Base-by-base conservation (phyloP, 2,113 vertebrate species). In the Neolamprologus cancellatus region DNA sequence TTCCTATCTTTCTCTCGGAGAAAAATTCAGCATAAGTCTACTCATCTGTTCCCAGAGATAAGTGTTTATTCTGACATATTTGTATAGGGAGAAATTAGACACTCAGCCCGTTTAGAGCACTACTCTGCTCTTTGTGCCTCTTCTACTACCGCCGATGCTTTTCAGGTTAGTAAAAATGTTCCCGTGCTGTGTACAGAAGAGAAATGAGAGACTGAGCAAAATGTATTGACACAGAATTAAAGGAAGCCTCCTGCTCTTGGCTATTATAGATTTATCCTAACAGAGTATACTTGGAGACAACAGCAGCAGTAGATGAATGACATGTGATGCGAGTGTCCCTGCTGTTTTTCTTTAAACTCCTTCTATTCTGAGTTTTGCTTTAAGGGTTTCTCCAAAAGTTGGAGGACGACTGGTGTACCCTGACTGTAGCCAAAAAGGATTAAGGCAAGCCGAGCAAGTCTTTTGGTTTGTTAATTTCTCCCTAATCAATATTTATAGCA, bases 21-120 rank as follows among this genome's bases (percentile, higher is more conserved):
- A 88, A 81, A 71, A 82, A 53, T 39, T 90, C 64, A 83, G 55
- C 85, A 44, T 32, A 76, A 84, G 81, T 90, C 44, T 48, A 5
- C 81, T 92, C 80, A 50, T 81, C 87, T 85, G 87, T 84, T 86
- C 81, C 76, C 28, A 12, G 25, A 90, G 90, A 94, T 78, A 86
- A 87, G 90, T 90, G 89, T 94, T 90, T 90, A 91, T 93, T 91
- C 66, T 57, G 86, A 91, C 86, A 78, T 85, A 82, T 94, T 91
- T 92, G 76, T 66, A 78, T 81, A 84, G 28, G 28, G 81, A 91
- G 85, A 87, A 93, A 91, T 86, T 82, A 81, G 78, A 82, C 59
- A 48, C 80, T 90, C 54, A 46, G 66, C 30, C n/a, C 84, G 64
- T 88, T 90, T 87, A 84, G 91, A 93, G 85, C 66, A 64, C 82